Base-by-base conservation (phyloP, 2,888 invertebrate genomes). In the Ormyrus labotus region DNA sequence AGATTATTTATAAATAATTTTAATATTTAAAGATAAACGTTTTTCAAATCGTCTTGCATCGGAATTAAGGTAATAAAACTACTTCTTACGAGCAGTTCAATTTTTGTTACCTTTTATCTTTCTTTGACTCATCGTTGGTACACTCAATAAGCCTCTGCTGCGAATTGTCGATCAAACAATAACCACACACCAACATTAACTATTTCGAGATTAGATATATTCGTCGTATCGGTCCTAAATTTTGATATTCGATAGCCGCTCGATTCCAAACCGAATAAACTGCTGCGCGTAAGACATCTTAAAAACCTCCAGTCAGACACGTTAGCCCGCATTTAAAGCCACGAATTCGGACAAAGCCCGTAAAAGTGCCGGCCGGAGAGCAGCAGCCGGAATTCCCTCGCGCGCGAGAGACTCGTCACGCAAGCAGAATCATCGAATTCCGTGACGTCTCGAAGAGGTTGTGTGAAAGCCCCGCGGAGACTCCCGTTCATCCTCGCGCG, bases 131-230 rank as follows among this genome's bases (percentile, higher is more conserved):
- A 6, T 55, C 47, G n/a, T 19, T n/a, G 19, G n/a, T 48, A 10
- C 34, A 71, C 34, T 34, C 19, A 34, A 45, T 64, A 6, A 57
- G 8, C 58, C 48, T 34, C 34, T 34, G 71, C 7, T 11, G 19
- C 53, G 5, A 48, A 57, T 69, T 70, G 63, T 13, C 57, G 64
- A 77, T 70, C 70, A 48, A 10, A 34, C n/a, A n/a, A 19, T 78
- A 61, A 72, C 34, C 34, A 34, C 34, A 34, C 60, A 68, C 60
- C 72, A 10, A 58, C 47, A 48, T 67, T 65, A 64, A 76, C 34
- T 34, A 48, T 63, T 69, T 51, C 6, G 53, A 65, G 50, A 58
- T 65, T 48, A 55, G 65, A 58, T 48, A 58, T 48, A 34, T 34
- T 34, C 60, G n/a, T 11, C 6, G 57, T 1, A 34, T 34, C 57